Conservation (phyloP, 2,888 invertebrate species). For the Brachylomia viminalis region DNA sequence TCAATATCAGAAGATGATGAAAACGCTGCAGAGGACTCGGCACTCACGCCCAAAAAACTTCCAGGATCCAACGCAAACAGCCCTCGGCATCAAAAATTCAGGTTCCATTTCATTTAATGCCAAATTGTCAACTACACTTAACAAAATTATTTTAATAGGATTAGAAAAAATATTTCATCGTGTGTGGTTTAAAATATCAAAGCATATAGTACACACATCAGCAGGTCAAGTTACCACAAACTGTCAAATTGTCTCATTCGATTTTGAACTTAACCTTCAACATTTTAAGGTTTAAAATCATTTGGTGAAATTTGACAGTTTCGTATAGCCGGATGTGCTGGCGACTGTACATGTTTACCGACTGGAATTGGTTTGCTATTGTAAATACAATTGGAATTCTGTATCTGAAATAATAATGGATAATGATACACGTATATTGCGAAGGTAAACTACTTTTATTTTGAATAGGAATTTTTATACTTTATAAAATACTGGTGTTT, state of each 20-base stretch:
- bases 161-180: conserved; percentile 32
- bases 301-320: too few relatives aligned
- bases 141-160: conserved; percentile 24
- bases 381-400: conserved; percentile 29
- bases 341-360: conserved; percentile 31
- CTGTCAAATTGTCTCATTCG: too few relatives aligned
- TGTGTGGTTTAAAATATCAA: conserved; percentile 46
- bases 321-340: too few relatives aligned
- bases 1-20: conserved; percentile 99
- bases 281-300: too few relatives aligned
- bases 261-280: too few relatives aligned
- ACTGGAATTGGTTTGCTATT: conserved; percentile 38
- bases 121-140: conserved; percentile 12
- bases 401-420: conserved; percentile 21
- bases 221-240: too few relatives aligned
- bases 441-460: conserved; percentile 23
- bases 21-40: conserved; percentile 94
- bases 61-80: conserved; percentile 91
- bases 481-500: conserved; percentile 22
- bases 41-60: conserved; percentile 91
- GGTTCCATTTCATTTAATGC: conserved; percentile 69
- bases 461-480: not conserved
- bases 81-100: conserved; percentile 92
- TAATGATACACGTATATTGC: conserved; percentile 8
- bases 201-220: too few relatives aligned